phyloP scores from a whole-genome alignment of 2,113 vertebrate species.

The Galeopterus variegatus region DNA sequence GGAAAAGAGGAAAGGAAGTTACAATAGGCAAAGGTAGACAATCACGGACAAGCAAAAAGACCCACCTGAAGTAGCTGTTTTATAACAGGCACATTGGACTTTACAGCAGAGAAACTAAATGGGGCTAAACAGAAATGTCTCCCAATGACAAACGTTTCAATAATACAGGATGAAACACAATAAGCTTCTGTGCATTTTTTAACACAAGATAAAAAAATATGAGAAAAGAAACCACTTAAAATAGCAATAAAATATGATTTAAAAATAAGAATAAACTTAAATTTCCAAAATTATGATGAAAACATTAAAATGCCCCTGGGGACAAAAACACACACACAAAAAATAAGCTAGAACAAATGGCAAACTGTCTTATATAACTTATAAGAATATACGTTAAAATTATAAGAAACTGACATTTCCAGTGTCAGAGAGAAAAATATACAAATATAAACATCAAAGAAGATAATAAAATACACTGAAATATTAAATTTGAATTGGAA shows the following conservation, averaged over 20 bases:
- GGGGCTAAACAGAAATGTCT: background rate
- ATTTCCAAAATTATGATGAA: background rate
- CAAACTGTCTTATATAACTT: fast-evolving
- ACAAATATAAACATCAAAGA: fast-evolving
- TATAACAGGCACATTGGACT: background rate
- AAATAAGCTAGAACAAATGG: background rate
- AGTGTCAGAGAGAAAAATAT: background rate
- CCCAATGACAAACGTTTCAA: background rate
- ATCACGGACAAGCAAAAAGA: no score
- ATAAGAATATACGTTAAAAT: background rate
- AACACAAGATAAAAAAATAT: background rate
- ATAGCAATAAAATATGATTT: background rate
- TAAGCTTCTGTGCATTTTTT: background rate
- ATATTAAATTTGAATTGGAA: background rate
- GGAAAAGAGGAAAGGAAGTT: fast-evolving
- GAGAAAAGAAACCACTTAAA: background rate
- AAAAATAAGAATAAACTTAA: background rate
- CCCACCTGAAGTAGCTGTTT: fast-evolving
- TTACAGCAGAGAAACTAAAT: background rate
- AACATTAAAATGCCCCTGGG: background rate
- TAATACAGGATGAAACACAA: background rate
- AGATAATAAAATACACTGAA: background rate
- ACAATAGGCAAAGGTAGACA: background rate
- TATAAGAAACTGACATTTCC: background rate
- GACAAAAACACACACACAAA: background rate